These are phyloP conservation scores for Cirrhinus mrigala DNA, from an alignment of 2,797 vertebrate genomes.

Conservation along the genomic window DNA sequence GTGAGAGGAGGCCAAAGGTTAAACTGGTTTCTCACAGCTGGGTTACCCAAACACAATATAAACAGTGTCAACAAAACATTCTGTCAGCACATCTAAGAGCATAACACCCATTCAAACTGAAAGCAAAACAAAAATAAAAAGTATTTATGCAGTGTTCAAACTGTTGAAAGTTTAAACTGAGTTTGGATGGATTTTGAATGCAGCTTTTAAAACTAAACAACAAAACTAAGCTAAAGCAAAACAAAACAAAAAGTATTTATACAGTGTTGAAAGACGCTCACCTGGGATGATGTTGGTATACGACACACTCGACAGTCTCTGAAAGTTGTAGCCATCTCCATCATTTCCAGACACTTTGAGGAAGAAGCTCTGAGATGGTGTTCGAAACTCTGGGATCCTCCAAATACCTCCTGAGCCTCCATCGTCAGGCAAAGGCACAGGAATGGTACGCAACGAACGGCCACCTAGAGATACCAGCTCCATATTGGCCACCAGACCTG, in stretches of 20 bases:
- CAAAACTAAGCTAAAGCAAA: neutral
- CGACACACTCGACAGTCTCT: slow-evolving; percentile 90
- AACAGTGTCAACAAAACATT: neutral
- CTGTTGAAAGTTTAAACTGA: neutral
- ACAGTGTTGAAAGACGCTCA: slow-evolving; percentile 62
- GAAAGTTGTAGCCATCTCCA: slow-evolving; percentile 84
- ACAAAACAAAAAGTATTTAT: neutral
- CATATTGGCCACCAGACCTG: slow-evolving; percentile 81
- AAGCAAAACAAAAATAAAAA: neutral
- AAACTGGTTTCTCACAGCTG: slow-evolving; percentile 59
- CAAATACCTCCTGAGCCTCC: slow-evolving; percentile 83
- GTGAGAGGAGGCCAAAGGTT: slow-evolving; percentile 13
- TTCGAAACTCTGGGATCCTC: slow-evolving; percentile 82
- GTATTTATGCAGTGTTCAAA: neutral
- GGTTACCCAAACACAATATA: neutral
- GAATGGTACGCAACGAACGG: slow-evolving; percentile 80
- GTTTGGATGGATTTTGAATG: neutral
- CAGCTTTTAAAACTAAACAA: neutral
- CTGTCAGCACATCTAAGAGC: neutral
- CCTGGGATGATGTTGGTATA: slow-evolving; percentile 89
- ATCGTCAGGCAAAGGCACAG: slow-evolving; percentile 74
- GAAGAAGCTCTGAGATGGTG: slow-evolving; percentile 88
- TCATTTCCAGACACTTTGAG: slow-evolving; percentile 90
- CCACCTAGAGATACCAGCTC: slow-evolving; percentile 90
- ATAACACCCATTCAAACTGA: neutral